Percentiles rank a stretch among this genome's conserved stretches.
Evolutionary conservation across 2,888 invertebrate species (phyloP).

Genomic region (Drosophila antonietae): DNA sequence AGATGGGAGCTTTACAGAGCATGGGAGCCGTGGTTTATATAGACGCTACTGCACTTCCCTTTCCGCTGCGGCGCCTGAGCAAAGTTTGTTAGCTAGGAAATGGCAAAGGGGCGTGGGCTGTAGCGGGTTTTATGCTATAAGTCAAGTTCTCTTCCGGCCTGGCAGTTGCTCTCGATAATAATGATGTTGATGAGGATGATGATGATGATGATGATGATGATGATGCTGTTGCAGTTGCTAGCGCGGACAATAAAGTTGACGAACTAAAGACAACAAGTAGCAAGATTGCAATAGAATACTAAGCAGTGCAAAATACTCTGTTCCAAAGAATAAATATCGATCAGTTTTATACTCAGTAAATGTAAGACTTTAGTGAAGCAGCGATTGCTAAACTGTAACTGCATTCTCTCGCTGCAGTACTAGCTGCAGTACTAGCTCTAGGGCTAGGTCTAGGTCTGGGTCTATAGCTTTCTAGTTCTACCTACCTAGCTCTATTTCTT

Average conservation of each 20-base stretch:
- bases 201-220: conserved; percentile 8
- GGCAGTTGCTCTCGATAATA: conserved; percentile 30
- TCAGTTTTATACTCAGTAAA: no score
- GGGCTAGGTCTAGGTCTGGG: not conserved
- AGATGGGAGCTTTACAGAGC: not conserved
- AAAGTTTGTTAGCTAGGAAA: conserved; percentile 54
- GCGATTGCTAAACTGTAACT: not conserved
- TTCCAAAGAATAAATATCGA: no score
- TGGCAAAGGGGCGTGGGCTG: conserved; percentile 9
- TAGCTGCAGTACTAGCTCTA: not conserved
- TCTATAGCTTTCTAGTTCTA: not conserved
- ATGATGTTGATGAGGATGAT: conserved; percentile 12
- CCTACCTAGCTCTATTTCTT: not conserved
- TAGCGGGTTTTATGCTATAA: conserved; percentile 45
- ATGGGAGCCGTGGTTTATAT: not conserved
- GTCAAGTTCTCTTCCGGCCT: conserved; percentile 83
- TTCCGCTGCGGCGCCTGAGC: conserved; percentile 68
- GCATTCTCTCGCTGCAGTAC: not conserved
- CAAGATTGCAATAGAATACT: conserved; percentile 3
- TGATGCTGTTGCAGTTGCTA: conserved; percentile 12
- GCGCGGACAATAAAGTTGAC: conserved; percentile 29
- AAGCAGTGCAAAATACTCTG: conserved; percentile 4
- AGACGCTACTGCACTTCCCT: conserved; percentile 66
- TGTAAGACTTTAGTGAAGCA: not conserved
- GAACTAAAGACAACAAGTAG: conserved; percentile 50